Percentiles rank a stretch among this genome's conserved stretches.
These are phyloP conservation scores for Chelonoidis abingdonii DNA, from an alignment of 2,113 vertebrate species.

Conservation along the genomic window DNA sequence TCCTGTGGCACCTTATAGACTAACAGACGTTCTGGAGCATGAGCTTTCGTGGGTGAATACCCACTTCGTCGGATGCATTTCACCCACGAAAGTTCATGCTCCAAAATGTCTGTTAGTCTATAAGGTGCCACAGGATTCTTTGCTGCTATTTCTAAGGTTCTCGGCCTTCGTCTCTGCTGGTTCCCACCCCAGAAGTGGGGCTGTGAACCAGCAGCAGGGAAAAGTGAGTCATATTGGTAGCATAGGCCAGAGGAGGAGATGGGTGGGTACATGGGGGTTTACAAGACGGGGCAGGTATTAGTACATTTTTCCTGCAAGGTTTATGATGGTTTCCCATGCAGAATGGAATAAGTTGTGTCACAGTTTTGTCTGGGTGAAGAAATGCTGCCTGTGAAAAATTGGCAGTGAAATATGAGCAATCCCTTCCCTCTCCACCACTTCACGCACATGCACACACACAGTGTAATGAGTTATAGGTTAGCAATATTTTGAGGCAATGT, in stretches of 20 bases:
- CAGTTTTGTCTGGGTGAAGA: background rate
- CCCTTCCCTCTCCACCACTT: fast-evolving
- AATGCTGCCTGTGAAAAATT: background rate
- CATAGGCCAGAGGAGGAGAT: background rate
- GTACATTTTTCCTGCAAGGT: background rate
- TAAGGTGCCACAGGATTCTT: too few relatives aligned
- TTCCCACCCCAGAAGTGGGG: background rate
- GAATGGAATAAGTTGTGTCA: background rate
- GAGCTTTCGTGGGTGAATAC: too few relatives aligned
- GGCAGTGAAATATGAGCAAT: background rate
- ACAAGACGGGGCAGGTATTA: background rate
- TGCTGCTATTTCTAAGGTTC: background rate
- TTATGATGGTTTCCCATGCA: background rate
- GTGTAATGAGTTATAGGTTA: background rate
- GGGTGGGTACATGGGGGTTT: background rate
- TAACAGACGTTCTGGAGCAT: too few relatives aligned
- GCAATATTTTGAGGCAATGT: background rate
- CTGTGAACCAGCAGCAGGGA: background rate
- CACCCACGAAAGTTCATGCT: too few relatives aligned
- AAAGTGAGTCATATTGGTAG: background rate
- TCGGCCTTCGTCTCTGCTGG: background rate
- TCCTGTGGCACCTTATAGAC: too few relatives aligned
- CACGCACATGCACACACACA: background rate
- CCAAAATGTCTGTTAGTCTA: too few relatives aligned
- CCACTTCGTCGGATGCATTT: too few relatives aligned